Evolutionary conservation across 2,797 vertebrate genomes (phyloP).

Genomic region (Oceanodroma leucorhoa): DNA sequence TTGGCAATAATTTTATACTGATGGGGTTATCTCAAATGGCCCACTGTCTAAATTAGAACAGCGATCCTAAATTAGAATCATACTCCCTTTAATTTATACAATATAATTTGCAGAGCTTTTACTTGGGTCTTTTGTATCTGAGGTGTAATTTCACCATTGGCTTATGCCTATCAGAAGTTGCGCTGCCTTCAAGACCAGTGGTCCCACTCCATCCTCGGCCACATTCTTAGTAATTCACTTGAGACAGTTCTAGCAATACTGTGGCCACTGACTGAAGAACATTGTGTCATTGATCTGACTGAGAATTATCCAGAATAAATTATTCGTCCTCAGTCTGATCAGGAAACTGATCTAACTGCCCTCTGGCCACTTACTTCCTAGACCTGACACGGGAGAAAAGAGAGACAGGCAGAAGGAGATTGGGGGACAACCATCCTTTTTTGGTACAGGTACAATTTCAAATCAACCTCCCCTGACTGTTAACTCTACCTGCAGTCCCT

Average conservation of each 20-base stretch:
- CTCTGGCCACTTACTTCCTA: not conserved
- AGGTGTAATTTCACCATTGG: not conserved
- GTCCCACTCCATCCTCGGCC: not conserved
- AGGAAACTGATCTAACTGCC: not conserved
- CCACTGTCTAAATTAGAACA: not conserved
- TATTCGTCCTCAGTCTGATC: not conserved
- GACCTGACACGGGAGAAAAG: not conserved
- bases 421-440: not conserved
- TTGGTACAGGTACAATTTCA: not conserved
- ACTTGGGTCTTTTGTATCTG: not conserved
- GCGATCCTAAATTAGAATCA: not conserved
- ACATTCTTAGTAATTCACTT: not conserved
- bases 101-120: not conserved
- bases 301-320: not conserved
- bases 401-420: not conserved
- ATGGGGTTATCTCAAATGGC: not conserved
- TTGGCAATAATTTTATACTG: not conserved
- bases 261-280: not conserved
- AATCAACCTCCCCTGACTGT: not conserved
- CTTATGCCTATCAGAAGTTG: not conserved
- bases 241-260: not conserved
- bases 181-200: accelerated
- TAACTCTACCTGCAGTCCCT: not conserved
- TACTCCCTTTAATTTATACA: not conserved
- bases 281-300: not conserved